Evolutionary conservation across 2,797 vertebrate species (phyloP).

Genomic region (Vespertilio murinus): DNA sequence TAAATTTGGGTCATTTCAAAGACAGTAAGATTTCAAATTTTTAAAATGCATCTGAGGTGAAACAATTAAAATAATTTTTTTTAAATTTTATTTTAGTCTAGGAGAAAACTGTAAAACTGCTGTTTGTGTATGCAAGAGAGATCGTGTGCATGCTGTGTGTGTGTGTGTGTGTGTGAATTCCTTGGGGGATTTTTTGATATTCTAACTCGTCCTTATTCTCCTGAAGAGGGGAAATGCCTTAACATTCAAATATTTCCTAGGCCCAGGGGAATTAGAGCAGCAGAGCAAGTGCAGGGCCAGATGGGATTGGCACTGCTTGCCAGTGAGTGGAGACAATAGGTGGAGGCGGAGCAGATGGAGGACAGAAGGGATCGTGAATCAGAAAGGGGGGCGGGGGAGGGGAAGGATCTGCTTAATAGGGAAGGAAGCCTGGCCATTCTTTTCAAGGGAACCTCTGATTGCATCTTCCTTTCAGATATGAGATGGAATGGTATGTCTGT

Average conservation of each 20-base stretch:
- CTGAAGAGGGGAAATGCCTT: constrained; percentile 75
- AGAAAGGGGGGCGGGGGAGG: not conserved
- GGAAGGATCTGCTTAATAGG: not conserved
- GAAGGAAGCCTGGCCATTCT: constrained; percentile 38
- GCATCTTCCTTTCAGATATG: not conserved
- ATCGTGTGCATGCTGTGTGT: not conserved
- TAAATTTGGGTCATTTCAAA: constrained; percentile 68
- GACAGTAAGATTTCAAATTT: constrained; percentile 15
- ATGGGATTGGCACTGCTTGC: constrained; percentile 70
- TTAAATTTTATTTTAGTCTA: constrained; percentile 2
- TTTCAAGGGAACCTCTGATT: constrained; percentile 14
- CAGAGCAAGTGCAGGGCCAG: constrained; percentile 70
- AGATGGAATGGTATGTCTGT: not conserved
- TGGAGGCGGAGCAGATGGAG: constrained; percentile 68
- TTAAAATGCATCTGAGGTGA: constrained; percentile 63
- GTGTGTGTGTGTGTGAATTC: constrained; percentile 35
- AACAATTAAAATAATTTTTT: constrained; percentile 23
- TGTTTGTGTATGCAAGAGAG: constrained; percentile 4
- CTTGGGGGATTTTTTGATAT: constrained; percentile 59
- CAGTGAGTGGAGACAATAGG: constrained; percentile 69
- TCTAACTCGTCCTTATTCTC: constrained; percentile 52
- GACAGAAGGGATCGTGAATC: constrained; percentile 35
- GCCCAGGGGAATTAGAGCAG: constrained; percentile 79
- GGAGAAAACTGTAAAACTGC: constrained; percentile 46
- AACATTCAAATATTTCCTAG: constrained; percentile 63